Evolutionary conservation across 2,113 vertebrate species (phyloP).

Genomic region (Grammomys dolichurus): DNA sequence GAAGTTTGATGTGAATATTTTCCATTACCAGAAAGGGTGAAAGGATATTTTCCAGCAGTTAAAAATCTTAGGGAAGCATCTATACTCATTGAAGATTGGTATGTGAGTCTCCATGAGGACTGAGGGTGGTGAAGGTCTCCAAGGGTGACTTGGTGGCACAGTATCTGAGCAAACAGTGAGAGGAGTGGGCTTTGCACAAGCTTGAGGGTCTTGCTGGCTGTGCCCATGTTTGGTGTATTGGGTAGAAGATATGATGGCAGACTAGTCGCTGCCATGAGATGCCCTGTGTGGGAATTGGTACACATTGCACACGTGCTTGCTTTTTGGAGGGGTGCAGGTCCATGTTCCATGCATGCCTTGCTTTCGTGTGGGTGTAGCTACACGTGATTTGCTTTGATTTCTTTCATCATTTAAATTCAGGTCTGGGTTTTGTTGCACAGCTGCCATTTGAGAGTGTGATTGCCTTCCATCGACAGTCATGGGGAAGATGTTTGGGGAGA

Average conservation of each 20-base stretch:
- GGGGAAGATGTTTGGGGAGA: not conserved
- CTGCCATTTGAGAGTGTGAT: not conserved
- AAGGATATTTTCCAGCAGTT: constrained; percentile 46
- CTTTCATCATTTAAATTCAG: not conserved
- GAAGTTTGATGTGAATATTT: constrained; percentile 36
- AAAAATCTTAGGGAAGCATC: constrained; percentile 3
- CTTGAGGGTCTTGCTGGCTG: not conserved
- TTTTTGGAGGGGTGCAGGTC: not conserved
- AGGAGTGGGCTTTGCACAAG: not conserved
- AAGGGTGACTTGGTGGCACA: not conserved
- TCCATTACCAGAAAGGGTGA: not conserved
- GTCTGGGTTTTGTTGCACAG: not conserved
- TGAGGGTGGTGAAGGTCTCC: not conserved
- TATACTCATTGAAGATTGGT: not conserved
- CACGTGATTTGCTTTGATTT: not conserved
- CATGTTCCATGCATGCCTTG: not conserved
- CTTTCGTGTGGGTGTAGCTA: not conserved
- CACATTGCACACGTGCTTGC: not conserved
- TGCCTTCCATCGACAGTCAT: not conserved
- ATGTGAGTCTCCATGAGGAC: not conserved
- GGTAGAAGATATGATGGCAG: not conserved
- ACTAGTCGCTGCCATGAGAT: not conserved
- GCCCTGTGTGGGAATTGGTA: not conserved
- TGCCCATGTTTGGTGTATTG: not conserved
- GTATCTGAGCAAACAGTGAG: not conserved